Evolutionary conservation across 1,140 invertebrate genomes (phyloP).

Genomic region (Asbolus verrucosus): DNA sequence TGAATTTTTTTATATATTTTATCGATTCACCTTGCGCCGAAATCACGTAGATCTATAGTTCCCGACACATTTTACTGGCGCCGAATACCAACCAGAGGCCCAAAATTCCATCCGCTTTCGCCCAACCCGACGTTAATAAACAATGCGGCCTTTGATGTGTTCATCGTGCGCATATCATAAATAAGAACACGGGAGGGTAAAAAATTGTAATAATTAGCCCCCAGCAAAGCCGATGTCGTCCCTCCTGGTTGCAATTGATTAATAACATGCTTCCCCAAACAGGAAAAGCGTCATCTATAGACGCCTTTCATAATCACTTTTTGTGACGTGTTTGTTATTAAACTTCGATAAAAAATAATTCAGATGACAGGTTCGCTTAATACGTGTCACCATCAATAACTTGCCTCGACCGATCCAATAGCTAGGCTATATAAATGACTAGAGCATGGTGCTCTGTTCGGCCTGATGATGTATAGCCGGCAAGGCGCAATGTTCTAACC

Average conservation of each 20-base stretch:
- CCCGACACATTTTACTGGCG: too few species aligned
- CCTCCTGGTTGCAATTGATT: slow-evolving; percentile 17
- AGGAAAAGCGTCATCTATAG: slow-evolving; percentile 33
- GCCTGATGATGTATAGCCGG: slow-evolving; percentile 54
- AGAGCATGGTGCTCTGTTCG: slow-evolving; percentile 40
- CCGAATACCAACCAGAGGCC: too few species aligned
- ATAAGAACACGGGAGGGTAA: too few species aligned
- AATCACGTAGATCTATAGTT: too few species aligned
- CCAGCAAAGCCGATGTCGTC: too few species aligned
- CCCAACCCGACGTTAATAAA: neutral
- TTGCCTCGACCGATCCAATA: slow-evolving; percentile 48
- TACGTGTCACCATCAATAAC: slow-evolving; percentile 62
- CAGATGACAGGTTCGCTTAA: slow-evolving; percentile 58
- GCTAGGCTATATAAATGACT: slow-evolving; percentile 55
- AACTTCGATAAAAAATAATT: slow-evolving; percentile 59
- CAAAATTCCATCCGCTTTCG: too few species aligned
- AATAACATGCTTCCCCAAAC: slow-evolving; percentile 12
- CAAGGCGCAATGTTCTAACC: slow-evolving; percentile 41
- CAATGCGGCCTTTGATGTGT: neutral
- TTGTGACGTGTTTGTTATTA: slow-evolving; percentile 56
- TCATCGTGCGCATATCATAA: too few species aligned
- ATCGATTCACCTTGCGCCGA: too few species aligned
- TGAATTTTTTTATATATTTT: slow-evolving; percentile 35
- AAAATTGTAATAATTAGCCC: slow-evolving; percentile 26
- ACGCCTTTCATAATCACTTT: slow-evolving; percentile 48